phyloP scores from a whole-genome alignment of 2,797 vertebrate species.

The Yasuhikotakia modesta region DNA sequence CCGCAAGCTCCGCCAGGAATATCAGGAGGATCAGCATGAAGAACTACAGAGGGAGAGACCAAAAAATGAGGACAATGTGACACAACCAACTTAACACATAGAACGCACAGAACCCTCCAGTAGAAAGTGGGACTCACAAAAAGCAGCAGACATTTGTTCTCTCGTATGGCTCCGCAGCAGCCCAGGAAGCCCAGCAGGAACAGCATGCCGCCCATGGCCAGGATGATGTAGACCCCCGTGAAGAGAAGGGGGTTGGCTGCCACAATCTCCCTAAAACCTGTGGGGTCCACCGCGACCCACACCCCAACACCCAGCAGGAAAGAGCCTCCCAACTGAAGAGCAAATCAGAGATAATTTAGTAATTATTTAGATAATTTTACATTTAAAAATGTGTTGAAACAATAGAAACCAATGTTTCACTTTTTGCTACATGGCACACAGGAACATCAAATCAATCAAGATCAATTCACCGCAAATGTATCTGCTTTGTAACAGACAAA shows the following conservation, averaged over 20 bases:
- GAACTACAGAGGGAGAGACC: constrained; percentile 77
- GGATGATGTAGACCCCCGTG: constrained; percentile 90
- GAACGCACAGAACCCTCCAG: background rate
- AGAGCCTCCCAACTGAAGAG: constrained; percentile 86
- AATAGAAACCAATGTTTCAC: background rate
- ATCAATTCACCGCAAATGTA: no score
- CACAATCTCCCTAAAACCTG: constrained; percentile 93
- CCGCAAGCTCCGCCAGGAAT: constrained; percentile 93
- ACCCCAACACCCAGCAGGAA: constrained; percentile 91
- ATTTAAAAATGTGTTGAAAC: no score
- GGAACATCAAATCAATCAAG: no score
- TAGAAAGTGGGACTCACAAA: constrained; percentile 81
- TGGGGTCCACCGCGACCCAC: constrained; percentile 95
- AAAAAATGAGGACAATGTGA: background rate
- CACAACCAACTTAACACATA: background rate
- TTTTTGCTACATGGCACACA: no score
- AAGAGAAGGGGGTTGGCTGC: constrained; percentile 90
- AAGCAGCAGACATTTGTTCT: constrained; percentile 95
- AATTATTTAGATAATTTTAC: no score
- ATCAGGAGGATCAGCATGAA: constrained; percentile 96
- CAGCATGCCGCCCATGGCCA: constrained; percentile 93
- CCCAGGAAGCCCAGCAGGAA: constrained; percentile 94
- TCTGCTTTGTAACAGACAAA: no score
- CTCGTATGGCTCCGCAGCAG: constrained; percentile 93
- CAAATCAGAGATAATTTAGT: constrained; percentile 15